Conservation (phyloP, 2,113 vertebrate species). For the Brachyistius frenatus region DNA sequence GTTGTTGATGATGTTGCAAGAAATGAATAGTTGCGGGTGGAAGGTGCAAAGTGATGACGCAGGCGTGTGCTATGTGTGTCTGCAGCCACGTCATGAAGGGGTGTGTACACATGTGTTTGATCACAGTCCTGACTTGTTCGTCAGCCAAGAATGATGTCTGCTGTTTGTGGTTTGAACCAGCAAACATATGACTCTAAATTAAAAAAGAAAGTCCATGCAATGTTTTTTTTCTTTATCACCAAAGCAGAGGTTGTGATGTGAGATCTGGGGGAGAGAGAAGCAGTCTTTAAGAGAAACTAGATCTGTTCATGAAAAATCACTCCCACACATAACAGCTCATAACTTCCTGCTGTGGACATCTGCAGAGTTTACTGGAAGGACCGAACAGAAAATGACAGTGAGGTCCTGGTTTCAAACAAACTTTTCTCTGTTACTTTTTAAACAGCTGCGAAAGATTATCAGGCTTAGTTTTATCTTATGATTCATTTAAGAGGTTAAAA, state of each 20-base stretch:
- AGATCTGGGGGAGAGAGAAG: background rate
- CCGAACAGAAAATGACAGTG: conserved; percentile 21
- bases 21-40: background rate
- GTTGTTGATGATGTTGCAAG: conserved; percentile 3
- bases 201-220: background rate
- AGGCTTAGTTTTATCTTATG: background rate
- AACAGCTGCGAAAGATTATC: background rate
- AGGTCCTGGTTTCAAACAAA: conserved; percentile 1
- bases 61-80: background rate
- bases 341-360: conserved; percentile 40
- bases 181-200: background rate
- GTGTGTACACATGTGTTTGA: conserved; percentile 12
- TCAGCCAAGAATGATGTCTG: conserved; percentile 3
- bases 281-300: background rate
- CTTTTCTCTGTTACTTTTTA: background rate
- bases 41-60: conserved; percentile 38
- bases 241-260: background rate
- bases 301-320: conserved; percentile 30
- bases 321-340: conserved; percentile 40
- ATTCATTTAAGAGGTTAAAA: background rate
- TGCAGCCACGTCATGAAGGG: conserved; percentile 35
- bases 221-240: background rate
- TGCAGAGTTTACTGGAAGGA: conserved; percentile 48
- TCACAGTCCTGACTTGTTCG: conserved; percentile 34
- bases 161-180: background rate